Base-by-base conservation (phyloP, 2,113 vertebrate genomes). In the Hippocampus comes region DNA sequence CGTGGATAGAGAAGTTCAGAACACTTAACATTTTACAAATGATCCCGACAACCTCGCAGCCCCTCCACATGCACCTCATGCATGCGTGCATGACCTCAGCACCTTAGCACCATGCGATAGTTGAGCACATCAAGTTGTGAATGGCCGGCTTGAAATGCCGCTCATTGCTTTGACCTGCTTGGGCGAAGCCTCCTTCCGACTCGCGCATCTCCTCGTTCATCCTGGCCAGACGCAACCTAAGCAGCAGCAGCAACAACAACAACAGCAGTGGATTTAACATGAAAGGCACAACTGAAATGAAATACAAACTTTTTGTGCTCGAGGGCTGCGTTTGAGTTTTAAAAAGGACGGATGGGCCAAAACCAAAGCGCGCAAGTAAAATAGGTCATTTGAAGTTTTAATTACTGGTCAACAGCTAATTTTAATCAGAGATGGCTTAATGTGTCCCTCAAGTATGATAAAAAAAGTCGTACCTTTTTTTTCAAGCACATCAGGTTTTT, bases 201-300 rank as follows among this genome's bases (percentile, higher is more conserved):
- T 98, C 97, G 0, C 97, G 88, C 97, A 99, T 99, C 84, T 99
- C 97, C 85, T 99, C 97, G 0, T 98, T 97, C 97, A 99, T 99
- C 67, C 96, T 91, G 7, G 96, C 95, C 89, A 99, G 91, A 70
- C 97, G 96, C 78, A 99, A 89, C 92, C 97, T 99, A 79, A 21
- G 20, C 1, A n/a, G 71, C 2, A 30, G 30, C 0, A 0, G 15
- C 51, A 43, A 18, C 23, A 42, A 38, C 12, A 53, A 61, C 1
- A 23, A 23, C 20, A 56, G 34, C 2, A 34, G n/a, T 12, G 10
- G 55, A 25, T 11, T 57, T 9, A 23, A 55, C 10, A 8, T 57
- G 21, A 6, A 4, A n/a, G n/a, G 8, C 55, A 14, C 21, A 21
- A 25, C n/a, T 56, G 23, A 14, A 57, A 23, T 57, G n/a, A 5